Percentiles rank a stretch among this genome's conserved stretches.
These are phyloP conservation scores for Lytechinus pictus DNA, from an alignment of 35 echinoderm and acorn worm genomes.

Conservation along the genomic window DNA sequence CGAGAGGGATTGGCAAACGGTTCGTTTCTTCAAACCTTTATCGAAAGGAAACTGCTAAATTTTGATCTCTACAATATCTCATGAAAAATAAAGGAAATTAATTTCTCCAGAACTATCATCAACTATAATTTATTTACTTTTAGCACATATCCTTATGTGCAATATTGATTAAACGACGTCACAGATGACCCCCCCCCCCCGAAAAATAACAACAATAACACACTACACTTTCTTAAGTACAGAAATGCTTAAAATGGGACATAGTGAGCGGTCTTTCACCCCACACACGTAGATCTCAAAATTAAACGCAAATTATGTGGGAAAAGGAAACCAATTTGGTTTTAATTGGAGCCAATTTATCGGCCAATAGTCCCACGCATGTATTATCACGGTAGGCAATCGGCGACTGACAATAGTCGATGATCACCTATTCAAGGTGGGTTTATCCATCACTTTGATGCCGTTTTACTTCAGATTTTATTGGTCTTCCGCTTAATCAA, in stretches of 20 bases:
- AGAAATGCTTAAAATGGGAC: neutral
- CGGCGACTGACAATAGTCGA: neutral
- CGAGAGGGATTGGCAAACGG: neutral
- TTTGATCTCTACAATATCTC: too few relatives aligned
- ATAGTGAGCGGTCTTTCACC: neutral
- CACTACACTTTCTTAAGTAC: neutral
- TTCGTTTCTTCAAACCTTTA: too few relatives aligned
- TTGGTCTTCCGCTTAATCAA: neutral
- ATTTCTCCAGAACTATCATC: too few relatives aligned
- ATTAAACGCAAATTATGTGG: neutral
- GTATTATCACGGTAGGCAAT: neutral
- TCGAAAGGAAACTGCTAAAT: too few relatives aligned
- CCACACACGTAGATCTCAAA: neutral
- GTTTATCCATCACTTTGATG: neutral
- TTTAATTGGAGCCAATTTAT: neutral
- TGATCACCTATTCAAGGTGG: neutral
- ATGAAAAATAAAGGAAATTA: too few relatives aligned
- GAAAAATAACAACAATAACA: neutral
- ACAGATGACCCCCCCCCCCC: neutral
- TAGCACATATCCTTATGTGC: too few relatives aligned
- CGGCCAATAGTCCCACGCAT: neutral
- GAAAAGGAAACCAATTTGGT: neutral
- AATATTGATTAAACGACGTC: too few relatives aligned
- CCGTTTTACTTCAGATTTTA: neutral
- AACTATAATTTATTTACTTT: too few relatives aligned